phyloP scores from a whole-genome alignment of 2,888 invertebrate genomes.

The Strigamia transsilvanica region DNA sequence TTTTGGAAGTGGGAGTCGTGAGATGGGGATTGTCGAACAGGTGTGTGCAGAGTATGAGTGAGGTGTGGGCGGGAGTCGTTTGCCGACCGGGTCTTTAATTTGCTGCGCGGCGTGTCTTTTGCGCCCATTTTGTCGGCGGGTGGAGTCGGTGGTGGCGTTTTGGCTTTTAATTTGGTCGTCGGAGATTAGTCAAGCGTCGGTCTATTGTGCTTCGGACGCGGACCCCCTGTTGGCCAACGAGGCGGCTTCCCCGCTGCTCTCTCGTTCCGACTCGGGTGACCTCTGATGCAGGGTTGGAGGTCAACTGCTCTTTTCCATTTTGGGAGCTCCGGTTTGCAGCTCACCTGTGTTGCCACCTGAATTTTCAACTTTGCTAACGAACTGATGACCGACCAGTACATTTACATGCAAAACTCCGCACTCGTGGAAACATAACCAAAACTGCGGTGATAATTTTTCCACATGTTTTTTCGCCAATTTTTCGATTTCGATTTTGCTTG shows the following conservation, averaged over 20 bases:
- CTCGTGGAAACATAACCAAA: too few relatives aligned
- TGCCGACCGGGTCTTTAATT: conserved; percentile 18
- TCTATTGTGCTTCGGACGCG: conserved; percentile 49
- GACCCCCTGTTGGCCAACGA: conserved; percentile 40
- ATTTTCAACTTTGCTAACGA: conserved; percentile 40
- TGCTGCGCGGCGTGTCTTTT: conserved; percentile 40
- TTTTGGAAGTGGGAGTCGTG: conserved; percentile 4
- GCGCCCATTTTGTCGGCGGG: conserved; percentile 46
- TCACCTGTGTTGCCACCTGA: conserved; percentile 49
- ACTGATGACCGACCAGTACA: conserved; percentile 11
- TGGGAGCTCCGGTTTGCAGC: conserved; percentile 47
- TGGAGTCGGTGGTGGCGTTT: conserved; percentile 49
- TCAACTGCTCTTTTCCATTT: conserved; percentile 49
- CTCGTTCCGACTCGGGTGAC: conserved; percentile 36
- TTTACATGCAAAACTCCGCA: too few relatives aligned
- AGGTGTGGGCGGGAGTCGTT: conserved; percentile 23
- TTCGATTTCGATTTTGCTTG: neutral
- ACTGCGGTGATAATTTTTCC: neutral
- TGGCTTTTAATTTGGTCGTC: conserved; percentile 42
- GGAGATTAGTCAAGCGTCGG: conserved; percentile 48
- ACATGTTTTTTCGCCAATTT: neutral
- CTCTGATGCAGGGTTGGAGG: conserved; percentile 46
- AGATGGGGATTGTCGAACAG: conserved; percentile 11
- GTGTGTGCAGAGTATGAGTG: neutral
- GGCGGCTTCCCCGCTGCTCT: conserved; percentile 49